A percentile compares a stretch with the other conserved stretches of the same genome.
These are phyloP conservation scores for Oreochromis aureus DNA, from an alignment of 2,113 vertebrate genomes.

Conservation along the genomic window DNA sequence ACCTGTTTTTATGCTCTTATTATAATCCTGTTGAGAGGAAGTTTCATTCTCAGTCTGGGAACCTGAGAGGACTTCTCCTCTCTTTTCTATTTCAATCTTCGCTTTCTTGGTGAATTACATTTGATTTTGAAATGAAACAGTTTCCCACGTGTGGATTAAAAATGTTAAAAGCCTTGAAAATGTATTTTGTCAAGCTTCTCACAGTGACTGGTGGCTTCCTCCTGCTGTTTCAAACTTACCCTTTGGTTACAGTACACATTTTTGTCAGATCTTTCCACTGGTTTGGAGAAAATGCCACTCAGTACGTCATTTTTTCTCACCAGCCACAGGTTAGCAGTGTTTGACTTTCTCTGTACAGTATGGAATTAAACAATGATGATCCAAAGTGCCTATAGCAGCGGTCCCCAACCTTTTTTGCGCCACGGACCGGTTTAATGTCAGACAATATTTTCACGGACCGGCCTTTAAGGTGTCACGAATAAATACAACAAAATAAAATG, in stretches of 20 bases:
- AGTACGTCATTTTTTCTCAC: neutral
- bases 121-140: neutral
- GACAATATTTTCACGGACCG: neutral
- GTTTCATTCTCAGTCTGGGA: constrained; percentile 9
- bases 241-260: neutral
- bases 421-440: neutral
- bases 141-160: neutral
- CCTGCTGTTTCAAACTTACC: neutral
- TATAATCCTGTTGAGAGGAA: constrained; percentile 17
- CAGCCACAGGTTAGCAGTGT: neutral
- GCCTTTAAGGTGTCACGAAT: neutral
- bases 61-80: neutral
- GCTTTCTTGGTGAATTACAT: neutral
- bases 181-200: neutral
- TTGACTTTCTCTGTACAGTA: neutral
- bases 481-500: neutral
- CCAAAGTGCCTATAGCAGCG: neutral
- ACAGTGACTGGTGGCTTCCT: neutral
- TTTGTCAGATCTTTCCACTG: neutral
- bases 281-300: neutral
- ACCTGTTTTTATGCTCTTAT: constrained; percentile 36
- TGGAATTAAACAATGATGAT: neutral
- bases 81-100: neutral
- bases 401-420: neutral
- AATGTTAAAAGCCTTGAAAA: neutral